Evolutionary conservation across 1,140 invertebrate species (phyloP).

Genomic region (Pararge aegeria): DNA sequence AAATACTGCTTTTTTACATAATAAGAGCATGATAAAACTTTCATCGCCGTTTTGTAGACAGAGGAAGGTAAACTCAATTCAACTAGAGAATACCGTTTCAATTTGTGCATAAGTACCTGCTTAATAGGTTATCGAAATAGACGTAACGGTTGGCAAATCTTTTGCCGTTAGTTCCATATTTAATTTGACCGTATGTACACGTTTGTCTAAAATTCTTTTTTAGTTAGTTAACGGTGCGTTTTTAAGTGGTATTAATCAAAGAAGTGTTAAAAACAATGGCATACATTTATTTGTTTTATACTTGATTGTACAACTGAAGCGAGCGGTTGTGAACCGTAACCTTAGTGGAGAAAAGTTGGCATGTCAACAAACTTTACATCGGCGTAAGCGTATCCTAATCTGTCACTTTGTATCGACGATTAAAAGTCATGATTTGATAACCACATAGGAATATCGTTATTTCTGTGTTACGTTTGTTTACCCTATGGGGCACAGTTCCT

Average conservation of each 20-base stretch:
- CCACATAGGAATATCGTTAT: too few relatives aligned
- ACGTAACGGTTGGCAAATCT: conserved; percentile 23
- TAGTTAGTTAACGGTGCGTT: neutral
- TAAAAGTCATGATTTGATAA: too few relatives aligned
- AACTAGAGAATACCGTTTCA: conserved; percentile 12
- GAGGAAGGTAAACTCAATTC: conserved; percentile 1
- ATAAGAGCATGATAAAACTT: neutral
- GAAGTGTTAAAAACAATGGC: too few relatives aligned
- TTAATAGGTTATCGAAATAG: conserved; percentile 24
- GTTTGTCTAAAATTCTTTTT: conserved; percentile 9
- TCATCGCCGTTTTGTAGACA: neutral
- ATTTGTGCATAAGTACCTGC: conserved; percentile 1
- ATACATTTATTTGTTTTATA: too few relatives aligned
- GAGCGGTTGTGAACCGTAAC: too few relatives aligned
- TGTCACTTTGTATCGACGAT: too few relatives aligned
- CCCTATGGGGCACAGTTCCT: too few relatives aligned
- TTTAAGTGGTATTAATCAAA: neutral
- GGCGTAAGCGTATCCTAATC: too few relatives aligned
- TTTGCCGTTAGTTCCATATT: conserved; percentile 18
- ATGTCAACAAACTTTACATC: too few relatives aligned
- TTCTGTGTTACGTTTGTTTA: too few relatives aligned
- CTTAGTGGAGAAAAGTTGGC: too few relatives aligned
- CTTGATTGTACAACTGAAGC: too few relatives aligned
- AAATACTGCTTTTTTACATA: neutral
- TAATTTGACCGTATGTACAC: conserved; percentile 10